Base-by-base conservation (phyloP, 2,113 vertebrate genomes). In the Thinocorus orbignyianus region DNA sequence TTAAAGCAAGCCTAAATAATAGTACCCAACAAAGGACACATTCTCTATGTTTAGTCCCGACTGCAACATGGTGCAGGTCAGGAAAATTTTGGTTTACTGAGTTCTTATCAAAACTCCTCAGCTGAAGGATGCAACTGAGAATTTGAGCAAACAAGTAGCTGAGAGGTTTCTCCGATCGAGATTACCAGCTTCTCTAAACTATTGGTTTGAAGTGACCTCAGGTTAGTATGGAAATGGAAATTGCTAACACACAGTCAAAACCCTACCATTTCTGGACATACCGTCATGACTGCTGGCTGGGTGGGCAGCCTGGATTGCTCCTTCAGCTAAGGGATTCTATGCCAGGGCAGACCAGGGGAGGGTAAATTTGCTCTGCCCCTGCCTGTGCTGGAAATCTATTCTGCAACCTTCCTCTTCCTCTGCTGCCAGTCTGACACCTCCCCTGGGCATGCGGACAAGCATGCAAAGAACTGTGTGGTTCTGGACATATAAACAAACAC, bases 401-500 rank as follows among this genome's bases (percentile, higher is more conserved):
- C 44, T 61, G 54, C 54, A 96, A 31, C 26, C 23, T 84, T 74
- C 17, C 35, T 41, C 17, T 62, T 77, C 81, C 42, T 88, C 57
- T 80, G 57, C 42, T n/a, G 23, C 81, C 76, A 81, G 52, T 62
- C 65, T 81, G 65, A 81, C 65, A 55, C 12, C 37, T 86, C 57
- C 74, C 25, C 44, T 57, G 49, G 78, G 51, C 51, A 31, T n/a
- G 62, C 0, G 1, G 89, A 93, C 65, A 73, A 19, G 14, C 30
- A 54, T 77, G 82, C 77, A 70, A 95, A 85, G 49, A 91, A 25
- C 52, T 72, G 66, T 42, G 91, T 81, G 44, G 51, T 86, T 97
- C 86, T 85, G 94, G 83, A 95, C 46, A 37, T 70, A 55, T 79
- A 95, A 97, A 92, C 79, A 94, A 97, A 87, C 79, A 93, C 13